Conservation (phyloP, 1,140 invertebrate genomes). For the Bombus fervidus region DNA sequence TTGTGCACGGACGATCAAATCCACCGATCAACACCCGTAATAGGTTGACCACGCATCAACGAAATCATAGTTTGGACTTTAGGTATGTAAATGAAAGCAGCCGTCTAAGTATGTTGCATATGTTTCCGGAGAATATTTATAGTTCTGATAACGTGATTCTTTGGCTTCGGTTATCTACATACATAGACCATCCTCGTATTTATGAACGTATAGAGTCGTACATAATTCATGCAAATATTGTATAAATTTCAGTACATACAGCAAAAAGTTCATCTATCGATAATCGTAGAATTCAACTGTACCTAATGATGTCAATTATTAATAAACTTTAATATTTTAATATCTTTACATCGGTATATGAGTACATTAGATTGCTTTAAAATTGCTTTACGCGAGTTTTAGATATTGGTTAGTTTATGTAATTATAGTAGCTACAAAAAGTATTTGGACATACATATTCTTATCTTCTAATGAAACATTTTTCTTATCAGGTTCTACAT, state of each 20-base stretch:
- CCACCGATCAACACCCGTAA: conserved; percentile 82
- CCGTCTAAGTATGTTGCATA: not conserved
- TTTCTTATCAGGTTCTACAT: not conserved
- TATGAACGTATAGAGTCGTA: not conserved
- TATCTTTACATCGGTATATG: not conserved
- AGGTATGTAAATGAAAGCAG: conserved; percentile 80
- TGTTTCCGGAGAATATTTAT: conserved; percentile 37
- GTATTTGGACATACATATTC: not conserved
- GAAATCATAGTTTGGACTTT: conserved; percentile 90
- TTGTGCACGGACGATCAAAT: conserved; percentile 85
- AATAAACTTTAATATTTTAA: not conserved
- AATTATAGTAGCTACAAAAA: not conserved
- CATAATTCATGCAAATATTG: not conserved
- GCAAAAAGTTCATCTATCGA: too few species aligned
- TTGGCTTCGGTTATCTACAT: not conserved
- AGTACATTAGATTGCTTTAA: too few species aligned
- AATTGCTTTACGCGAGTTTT: not conserved
- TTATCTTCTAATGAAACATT: not conserved
- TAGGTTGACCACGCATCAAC: conserved; percentile 88
- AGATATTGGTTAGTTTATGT: not conserved
- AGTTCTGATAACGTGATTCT: conserved; percentile 24
- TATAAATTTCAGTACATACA: not conserved
- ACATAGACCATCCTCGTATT: not conserved
- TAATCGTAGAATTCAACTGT: too few species aligned
- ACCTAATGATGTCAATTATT: not conserved